Base-by-base conservation (phyloP, 2,888 invertebrate species). In the Drosophila stalkeri region DNA sequence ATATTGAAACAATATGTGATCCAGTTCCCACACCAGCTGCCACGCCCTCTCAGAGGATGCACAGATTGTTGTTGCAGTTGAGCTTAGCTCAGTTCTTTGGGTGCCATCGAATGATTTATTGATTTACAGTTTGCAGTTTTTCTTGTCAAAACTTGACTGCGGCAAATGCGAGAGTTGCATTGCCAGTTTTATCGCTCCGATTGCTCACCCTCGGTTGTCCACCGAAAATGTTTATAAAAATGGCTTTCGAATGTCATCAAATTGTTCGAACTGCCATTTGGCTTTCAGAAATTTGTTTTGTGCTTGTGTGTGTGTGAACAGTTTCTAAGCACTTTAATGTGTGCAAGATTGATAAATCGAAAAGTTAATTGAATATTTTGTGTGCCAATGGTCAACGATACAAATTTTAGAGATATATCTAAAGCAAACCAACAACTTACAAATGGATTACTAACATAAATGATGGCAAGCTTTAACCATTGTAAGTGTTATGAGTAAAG, bases 1-100 rank as follows among this genome's bases (percentile, higher is more conserved):
- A 90, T 90, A 89, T 90, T 90, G 86, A 77, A 83, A 88, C 86
- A 86, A 88, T 82, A 81, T 81, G 77, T 73, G 69, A 57, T 46
- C 56, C 59, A 56, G 1, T 20, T 54, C 51, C 23, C 35, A 43
- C 14, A 27, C 31, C 35, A 35, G 23, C 14, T 16, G 23, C 37
- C 35, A 16, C 20, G 23, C 16, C 55, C 55, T 0, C 12, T 31
- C 35, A n/a, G 33, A 23, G 56, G 23, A 43, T 33, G 37, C 49
- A 41, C 55, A 56, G 66, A 67, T 80, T 80, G 81, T 64, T 86
- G 77, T 82, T 80, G 63, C 68, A 69, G 72, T 67, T 71, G 57
- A 68, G 86, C 76, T 87, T 82, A 76, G 82, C 57, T 72, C 54
- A 55, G 33, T 51, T 67, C 66, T 54, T 63, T 62, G 67, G 64